Conservation (phyloP, 92 coral and sea anemone species). For the Galaxea fascicularis region DNA sequence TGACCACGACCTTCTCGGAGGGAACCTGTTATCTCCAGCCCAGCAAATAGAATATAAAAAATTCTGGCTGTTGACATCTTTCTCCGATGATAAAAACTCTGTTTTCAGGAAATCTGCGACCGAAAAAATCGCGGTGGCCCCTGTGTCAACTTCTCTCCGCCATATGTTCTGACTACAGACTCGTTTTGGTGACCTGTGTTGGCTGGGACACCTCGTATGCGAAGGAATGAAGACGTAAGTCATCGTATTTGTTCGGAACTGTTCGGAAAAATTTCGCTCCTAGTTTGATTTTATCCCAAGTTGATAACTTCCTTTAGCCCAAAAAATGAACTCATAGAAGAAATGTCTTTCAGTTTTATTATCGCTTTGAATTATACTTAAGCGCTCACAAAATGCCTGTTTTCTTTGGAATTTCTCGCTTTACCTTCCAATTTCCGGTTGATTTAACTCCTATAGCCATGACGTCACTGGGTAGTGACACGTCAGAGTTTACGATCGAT, state of each 20-base stretch:
- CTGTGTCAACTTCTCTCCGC: background rate
- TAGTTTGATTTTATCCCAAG: background rate
- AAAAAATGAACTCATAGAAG: background rate
- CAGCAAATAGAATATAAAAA: background rate
- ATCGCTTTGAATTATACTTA: background rate
- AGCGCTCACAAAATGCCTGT: background rate
- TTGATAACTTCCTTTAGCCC: no score
- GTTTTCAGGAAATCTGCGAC: background rate
- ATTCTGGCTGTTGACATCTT: conserved; percentile 23
- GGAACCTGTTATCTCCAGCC: conserved; percentile 13
- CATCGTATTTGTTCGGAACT: conserved; percentile 40
- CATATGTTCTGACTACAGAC: background rate
- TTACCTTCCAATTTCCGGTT: conserved; percentile 17
- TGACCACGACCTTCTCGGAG: conserved; percentile 30
- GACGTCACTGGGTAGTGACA: conserved; percentile 71
- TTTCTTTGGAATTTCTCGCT: background rate
- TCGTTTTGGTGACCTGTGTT: conserved; percentile 6
- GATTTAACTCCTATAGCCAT: conserved; percentile 43
- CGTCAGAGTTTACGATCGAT: conserved; percentile 77
- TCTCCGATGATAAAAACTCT: background rate
- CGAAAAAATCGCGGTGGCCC: background rate
- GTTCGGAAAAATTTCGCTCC: conserved; percentile 9
- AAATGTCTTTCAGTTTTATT: background rate
- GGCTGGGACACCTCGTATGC: conserved; percentile 39
- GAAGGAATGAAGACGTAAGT: conserved; percentile 31